Evolutionary conservation across 2,888 invertebrate genomes (phyloP).

Genomic region (Sepiola atlantica): DNA sequence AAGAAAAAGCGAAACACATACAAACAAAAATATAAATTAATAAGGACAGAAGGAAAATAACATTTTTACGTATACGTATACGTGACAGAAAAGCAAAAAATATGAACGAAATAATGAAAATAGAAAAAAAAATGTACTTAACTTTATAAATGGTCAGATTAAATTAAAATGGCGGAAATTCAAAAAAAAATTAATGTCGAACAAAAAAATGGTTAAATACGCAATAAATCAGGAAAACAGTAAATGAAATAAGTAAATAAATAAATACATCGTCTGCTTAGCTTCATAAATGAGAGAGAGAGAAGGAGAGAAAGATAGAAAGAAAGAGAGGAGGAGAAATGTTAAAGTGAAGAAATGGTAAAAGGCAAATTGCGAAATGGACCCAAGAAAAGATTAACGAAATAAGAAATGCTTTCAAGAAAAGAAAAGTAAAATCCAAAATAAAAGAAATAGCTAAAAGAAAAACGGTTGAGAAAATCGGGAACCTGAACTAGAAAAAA

Average conservation of each 20-base stretch:
- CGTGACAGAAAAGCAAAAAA: background rate
- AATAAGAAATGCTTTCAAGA: background rate
- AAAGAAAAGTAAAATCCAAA: background rate
- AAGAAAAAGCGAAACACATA: background rate
- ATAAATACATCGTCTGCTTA: too few relatives aligned
- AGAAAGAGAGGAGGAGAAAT: background rate
- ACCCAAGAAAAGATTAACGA: too few relatives aligned
- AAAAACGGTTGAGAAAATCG: background rate
- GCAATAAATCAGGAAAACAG: background rate
- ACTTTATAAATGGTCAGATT: background rate
- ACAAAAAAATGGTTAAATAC: background rate
- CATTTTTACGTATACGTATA: background rate
- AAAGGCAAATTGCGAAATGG: background rate
- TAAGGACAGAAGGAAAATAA: background rate
- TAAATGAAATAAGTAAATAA: background rate
- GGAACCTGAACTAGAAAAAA: background rate
- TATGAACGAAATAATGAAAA: background rate
- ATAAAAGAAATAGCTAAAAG: background rate
- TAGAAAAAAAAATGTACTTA: background rate
- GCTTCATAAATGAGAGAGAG: too few relatives aligned
- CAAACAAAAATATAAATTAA: background rate
- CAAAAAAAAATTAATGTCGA: background rate
- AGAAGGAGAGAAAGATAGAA: background rate
- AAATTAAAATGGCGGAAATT: background rate
- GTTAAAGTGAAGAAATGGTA: background rate